A percentile compares a stretch with the other conserved stretches of the same genome.
Conservation (phyloP, 2,113 vertebrate species). For the Pao palembangensis region DNA sequence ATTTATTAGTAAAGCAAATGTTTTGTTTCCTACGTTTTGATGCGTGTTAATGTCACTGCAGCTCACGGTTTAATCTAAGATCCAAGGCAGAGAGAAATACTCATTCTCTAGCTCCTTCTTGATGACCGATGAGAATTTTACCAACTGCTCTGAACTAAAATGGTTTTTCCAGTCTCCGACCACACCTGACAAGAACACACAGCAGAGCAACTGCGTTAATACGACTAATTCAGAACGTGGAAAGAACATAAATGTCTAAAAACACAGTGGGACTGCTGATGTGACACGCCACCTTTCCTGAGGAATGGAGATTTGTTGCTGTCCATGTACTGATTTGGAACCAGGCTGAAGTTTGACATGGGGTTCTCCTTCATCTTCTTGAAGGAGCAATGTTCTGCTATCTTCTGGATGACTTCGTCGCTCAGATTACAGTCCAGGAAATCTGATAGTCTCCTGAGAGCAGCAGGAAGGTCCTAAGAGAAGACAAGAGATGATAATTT, state of each 20-base stretch:
- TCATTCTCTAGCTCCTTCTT: constrained; percentile 66
- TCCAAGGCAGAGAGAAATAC: constrained; percentile 66
- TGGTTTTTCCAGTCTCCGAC: constrained; percentile 80
- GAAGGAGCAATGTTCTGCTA: constrained; percentile 71
- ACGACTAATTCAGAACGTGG: not conserved
- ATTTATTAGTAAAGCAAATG: too few relatives aligned
- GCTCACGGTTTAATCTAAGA: constrained; percentile 20
- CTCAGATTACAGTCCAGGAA: constrained; percentile 71
- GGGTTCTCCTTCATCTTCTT: constrained; percentile 72
- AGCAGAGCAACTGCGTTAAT: not conserved
- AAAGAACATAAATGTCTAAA: too few relatives aligned
- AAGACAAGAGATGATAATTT: not conserved
- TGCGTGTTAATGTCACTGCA: too few relatives aligned
- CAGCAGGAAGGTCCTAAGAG: constrained; percentile 68
- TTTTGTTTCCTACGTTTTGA: too few relatives aligned
- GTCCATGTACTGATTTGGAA: constrained; percentile 48
- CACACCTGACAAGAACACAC: constrained; percentile 64
- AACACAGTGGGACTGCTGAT: not conserved
- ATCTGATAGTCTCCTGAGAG: constrained; percentile 53
- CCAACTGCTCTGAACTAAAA: constrained; percentile 70
- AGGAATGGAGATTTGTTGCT: constrained; percentile 58
- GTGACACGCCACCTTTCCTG: constrained; percentile 70
- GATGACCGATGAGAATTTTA: constrained; percentile 64
- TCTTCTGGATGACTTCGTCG: constrained; percentile 55
- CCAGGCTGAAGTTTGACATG: constrained; percentile 74